Percentiles rank a stretch among this genome's conserved stretches.
phyloP scores from a whole-genome alignment of 2,888 invertebrate species.

The Thalpophila matura region DNA sequence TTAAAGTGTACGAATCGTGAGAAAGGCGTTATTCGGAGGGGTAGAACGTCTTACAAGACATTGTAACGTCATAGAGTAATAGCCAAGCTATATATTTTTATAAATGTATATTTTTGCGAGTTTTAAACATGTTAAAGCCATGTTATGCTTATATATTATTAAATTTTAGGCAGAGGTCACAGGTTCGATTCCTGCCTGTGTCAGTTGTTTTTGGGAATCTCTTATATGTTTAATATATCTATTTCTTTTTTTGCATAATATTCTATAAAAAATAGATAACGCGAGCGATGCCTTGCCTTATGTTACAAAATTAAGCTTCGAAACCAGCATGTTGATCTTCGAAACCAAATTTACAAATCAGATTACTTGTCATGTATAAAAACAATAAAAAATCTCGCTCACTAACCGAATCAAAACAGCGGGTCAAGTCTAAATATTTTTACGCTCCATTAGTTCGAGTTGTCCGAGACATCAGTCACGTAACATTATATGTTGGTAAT shows the following conservation, averaged over 20 bases:
- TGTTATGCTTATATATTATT: no score
- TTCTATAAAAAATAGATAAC: no score
- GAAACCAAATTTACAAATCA: not conserved
- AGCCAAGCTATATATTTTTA: no score
- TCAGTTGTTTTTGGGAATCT: no score
- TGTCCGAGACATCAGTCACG: slow-evolving; percentile 44
- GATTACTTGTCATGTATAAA: not conserved
- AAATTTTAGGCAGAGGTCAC: no score
- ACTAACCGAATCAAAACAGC: slow-evolving; percentile 3
- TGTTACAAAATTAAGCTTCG: not conserved
- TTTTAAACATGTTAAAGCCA: no score
- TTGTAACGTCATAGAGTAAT: slow-evolving; percentile 48
- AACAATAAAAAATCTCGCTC: slow-evolving; percentile 27
- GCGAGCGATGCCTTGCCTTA: not conserved
- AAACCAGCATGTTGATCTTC: not conserved
- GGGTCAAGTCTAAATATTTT: slow-evolving; percentile 53
- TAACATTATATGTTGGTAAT: slow-evolving; percentile 67
- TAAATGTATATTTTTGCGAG: no score
- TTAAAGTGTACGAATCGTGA: slow-evolving; percentile 87
- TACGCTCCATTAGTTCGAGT: slow-evolving; percentile 37
- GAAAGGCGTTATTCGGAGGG: slow-evolving; percentile 81
- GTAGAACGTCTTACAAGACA: slow-evolving; percentile 80
- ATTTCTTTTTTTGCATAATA: no score
- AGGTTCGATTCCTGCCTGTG: no score
- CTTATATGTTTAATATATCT: no score